Percentiles rank a stretch among this genome's conserved stretches.
Conservation (phyloP, 2,113 vertebrate species). For the Datnioides undecimradiatus region DNA sequence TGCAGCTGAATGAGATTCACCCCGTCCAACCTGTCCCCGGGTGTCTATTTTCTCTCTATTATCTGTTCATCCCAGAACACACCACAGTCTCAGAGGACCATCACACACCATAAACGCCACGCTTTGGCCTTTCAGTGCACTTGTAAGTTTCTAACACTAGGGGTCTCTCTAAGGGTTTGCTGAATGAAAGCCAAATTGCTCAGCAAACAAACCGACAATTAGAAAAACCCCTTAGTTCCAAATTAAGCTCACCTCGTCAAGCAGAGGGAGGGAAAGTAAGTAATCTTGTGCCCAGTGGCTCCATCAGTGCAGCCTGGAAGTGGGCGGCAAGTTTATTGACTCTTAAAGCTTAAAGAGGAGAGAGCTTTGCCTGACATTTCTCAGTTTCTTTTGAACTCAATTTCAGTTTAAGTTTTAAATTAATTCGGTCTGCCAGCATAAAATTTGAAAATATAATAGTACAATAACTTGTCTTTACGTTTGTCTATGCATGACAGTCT, state of each 20-base stretch:
- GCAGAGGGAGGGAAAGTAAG: not conserved
- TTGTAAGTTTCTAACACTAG: conserved; percentile 55
- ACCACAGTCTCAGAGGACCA: conserved; percentile 5
- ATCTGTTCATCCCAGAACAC: conserved; percentile 47
- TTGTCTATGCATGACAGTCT: too few relatives aligned
- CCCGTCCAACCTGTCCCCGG: conserved; percentile 29
- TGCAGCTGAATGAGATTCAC: conserved; percentile 51
- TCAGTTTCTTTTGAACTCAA: not conserved
- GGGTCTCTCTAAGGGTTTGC: conserved; percentile 67
- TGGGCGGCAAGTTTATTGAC: conserved; percentile 40
- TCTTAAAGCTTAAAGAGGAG: conserved; percentile 35
- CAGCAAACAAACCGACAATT: conserved; percentile 55
- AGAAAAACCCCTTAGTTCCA: conserved; percentile 31
- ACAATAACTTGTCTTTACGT: too few relatives aligned
- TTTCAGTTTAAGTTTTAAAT: not conserved
- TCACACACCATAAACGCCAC: not conserved
- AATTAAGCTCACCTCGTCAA: conserved; percentile 35
- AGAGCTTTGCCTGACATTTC: not conserved
- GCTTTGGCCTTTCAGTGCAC: not conserved
- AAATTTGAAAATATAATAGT: not conserved
- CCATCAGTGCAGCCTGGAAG: conserved; percentile 33
- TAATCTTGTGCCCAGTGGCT: conserved; percentile 26
- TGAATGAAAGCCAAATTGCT: conserved; percentile 38
- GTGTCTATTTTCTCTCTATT: conserved; percentile 24
- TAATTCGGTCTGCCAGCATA: not conserved